A percentile compares a stretch with the other conserved stretches of the same genome.
phyloP scores from a whole-genome alignment of 2,797 vertebrate species.

The Gymnoscopelus microlampas region DNA sequence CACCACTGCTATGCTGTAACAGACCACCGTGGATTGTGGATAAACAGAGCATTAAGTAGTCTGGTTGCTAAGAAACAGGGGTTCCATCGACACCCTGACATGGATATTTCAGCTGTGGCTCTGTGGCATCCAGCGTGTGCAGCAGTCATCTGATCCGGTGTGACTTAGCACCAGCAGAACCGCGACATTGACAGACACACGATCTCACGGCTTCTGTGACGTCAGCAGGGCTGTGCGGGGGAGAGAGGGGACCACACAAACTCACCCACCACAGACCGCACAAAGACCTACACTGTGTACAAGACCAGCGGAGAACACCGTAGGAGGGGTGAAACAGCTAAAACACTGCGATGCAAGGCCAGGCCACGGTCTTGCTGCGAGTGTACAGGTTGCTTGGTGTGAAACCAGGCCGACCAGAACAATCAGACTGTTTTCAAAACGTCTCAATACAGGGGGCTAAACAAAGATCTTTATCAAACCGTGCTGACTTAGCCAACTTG shows the following conservation, averaged over 20 bases:
- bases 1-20: slow-evolving; percentile 42
- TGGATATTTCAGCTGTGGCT: slow-evolving; percentile 67
- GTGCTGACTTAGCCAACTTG: not conserved
- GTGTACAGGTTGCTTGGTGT: not conserved
- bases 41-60: slow-evolving; percentile 56
- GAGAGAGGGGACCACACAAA: slow-evolving; percentile 29
- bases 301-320: not conserved
- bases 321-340: not conserved
- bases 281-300: slow-evolving; percentile 14
- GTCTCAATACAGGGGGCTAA: not conserved
- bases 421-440: not conserved
- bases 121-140: slow-evolving; percentile 50
- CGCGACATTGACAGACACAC: slow-evolving; percentile 61
- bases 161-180: slow-evolving; percentile 61
- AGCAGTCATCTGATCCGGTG: slow-evolving; percentile 70
- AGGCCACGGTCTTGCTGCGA: not conserved
- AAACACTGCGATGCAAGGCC: not conserved
- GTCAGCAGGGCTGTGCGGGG: slow-evolving; percentile 29
- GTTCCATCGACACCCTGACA: slow-evolving; percentile 64
- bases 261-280: slow-evolving; percentile 33
- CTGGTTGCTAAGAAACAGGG: slow-evolving; percentile 72
- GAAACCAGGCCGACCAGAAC: slow-evolving; percentile 7
- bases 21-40: slow-evolving; percentile 48
- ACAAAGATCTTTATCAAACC: slow-evolving; percentile 17
- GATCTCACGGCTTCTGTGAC: slow-evolving; percentile 61